Evolutionary conservation across 37 sponge, comb jelly and placozoan genomes (phyloP).

Genomic region (Bolinopsis microptera): DNA sequence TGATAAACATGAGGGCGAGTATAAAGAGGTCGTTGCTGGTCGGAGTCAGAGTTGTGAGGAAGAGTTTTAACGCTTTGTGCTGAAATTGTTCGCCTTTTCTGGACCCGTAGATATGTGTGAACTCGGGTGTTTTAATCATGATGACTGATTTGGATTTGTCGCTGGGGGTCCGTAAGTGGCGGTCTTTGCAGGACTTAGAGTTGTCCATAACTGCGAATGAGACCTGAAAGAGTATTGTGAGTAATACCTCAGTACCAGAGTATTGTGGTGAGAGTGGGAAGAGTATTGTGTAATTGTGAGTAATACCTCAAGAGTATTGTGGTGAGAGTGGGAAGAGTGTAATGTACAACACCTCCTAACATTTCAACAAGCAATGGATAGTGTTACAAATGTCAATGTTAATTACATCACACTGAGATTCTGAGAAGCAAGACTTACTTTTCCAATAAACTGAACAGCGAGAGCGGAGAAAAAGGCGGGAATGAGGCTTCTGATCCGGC

Average conservation of each 20-base stretch:
- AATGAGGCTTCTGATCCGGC: background rate
- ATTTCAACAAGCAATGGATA: background rate
- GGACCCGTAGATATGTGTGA: slow-evolving; percentile 38
- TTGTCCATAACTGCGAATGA: slow-evolving; percentile 61
- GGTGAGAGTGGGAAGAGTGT: too few relatives aligned
- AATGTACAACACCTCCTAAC: too few relatives aligned
- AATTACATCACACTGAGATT: background rate
- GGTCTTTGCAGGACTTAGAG: background rate
- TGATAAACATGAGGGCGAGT: slow-evolving; percentile 63
- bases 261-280: too few relatives aligned
- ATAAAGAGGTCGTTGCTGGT: slow-evolving; percentile 60
- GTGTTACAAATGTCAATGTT: background rate
- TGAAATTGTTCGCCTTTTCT: slow-evolving; percentile 59
- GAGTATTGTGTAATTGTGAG: too few relatives aligned
- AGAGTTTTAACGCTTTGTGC: slow-evolving; percentile 51
- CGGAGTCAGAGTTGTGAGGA: slow-evolving; percentile 54
- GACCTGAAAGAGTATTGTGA: slow-evolving; percentile 32
- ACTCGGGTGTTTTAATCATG: slow-evolving; percentile 59
- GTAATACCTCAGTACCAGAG: too few relatives aligned
- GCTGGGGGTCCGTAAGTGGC: background rate
- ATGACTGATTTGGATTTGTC: background rate
- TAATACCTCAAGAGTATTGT: too few relatives aligned
- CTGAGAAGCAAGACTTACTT: too few relatives aligned
- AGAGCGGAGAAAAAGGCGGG: slow-evolving; percentile 62
- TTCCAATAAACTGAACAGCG: slow-evolving; percentile 61